Conservation (phyloP, 1,140 invertebrate species). For the Papilio machaon region DNA sequence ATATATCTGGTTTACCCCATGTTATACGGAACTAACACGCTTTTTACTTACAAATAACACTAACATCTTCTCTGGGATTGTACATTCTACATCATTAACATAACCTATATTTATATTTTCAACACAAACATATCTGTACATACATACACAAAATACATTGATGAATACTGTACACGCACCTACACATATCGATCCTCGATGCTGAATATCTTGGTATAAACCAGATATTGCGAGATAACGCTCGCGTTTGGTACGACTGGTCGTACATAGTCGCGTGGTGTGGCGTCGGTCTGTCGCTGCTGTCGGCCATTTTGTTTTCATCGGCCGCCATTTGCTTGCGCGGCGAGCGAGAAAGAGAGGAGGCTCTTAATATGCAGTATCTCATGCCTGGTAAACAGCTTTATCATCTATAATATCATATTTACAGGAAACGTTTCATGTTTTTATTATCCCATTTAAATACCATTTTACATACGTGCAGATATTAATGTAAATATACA, state of each 20-base stretch:
- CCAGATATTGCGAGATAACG: constrained; percentile 93
- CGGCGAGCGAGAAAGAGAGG: constrained; percentile 95
- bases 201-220: constrained; percentile 64
- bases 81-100: constrained; percentile 57
- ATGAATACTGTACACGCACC: constrained; percentile 24
- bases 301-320: constrained; percentile 95
- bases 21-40: constrained; percentile 74
- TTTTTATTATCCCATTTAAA: constrained; percentile 12
- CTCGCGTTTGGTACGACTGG: constrained; percentile 95
- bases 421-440: constrained; percentile 12
- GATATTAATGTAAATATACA: constrained; percentile 31
- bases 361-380: constrained; percentile 98
- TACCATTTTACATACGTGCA: constrained; percentile 34
- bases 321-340: constrained; percentile 95
- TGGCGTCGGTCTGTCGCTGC: constrained; percentile 93
- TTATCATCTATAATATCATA: constrained; percentile 43
- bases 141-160: constrained; percentile 9
- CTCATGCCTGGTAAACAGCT: constrained; percentile 93
- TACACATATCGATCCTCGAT: constrained; percentile 24
- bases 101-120: constrained; percentile 37
- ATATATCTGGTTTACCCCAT: constrained; percentile 81
- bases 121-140: constrained; percentile 35
- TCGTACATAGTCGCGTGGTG: constrained; percentile 98
- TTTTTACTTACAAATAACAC: constrained; percentile 57
- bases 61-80: constrained; percentile 63